Evolutionary conservation across 92 coral and sea anemone genomes (phyloP).

Genomic region (Diadumene lineata): DNA sequence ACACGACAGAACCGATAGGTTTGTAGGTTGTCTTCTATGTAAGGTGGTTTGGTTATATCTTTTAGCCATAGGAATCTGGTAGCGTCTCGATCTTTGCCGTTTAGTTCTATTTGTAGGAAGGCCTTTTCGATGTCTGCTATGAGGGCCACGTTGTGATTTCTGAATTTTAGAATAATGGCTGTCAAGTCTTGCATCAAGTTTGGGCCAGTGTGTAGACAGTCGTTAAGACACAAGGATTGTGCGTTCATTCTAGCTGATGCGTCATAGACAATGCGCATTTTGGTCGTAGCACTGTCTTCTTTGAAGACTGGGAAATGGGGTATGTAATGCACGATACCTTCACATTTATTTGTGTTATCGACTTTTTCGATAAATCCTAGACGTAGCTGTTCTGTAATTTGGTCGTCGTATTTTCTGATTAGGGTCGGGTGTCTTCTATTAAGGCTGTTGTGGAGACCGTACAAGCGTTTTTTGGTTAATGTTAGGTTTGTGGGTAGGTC

Average conservation of each 20-base stretch:
- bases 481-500: no score
- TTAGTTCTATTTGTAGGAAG: slow-evolving; percentile 47
- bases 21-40: slow-evolving; percentile 39
- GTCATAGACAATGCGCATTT: slow-evolving; percentile 51
- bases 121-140: no score
- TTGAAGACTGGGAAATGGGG: slow-evolving; percentile 55
- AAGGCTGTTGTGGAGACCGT: no score
- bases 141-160: slow-evolving; percentile 33
- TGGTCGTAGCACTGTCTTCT: slow-evolving; percentile 49
- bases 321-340: slow-evolving; percentile 30
- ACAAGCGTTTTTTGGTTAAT: no score
- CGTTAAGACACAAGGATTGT: slow-evolving; percentile 50
- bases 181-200: slow-evolving; percentile 43
- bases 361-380: slow-evolving; percentile 63
- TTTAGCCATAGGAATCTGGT: slow-evolving; percentile 54
- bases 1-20: slow-evolving; percentile 48
- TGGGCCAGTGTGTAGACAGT: slow-evolving; percentile 45
- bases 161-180: slow-evolving; percentile 54
- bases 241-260: slow-evolving; percentile 26
- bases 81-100: slow-evolving; percentile 51
- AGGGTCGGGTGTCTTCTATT: no score
- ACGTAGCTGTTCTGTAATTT: no score
- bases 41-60: slow-evolving; percentile 31
- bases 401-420: no score
- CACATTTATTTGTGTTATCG: slow-evolving; percentile 11